phyloP scores from a whole-genome alignment of 2,797 vertebrate species.

The Echeneis naucrates region DNA sequence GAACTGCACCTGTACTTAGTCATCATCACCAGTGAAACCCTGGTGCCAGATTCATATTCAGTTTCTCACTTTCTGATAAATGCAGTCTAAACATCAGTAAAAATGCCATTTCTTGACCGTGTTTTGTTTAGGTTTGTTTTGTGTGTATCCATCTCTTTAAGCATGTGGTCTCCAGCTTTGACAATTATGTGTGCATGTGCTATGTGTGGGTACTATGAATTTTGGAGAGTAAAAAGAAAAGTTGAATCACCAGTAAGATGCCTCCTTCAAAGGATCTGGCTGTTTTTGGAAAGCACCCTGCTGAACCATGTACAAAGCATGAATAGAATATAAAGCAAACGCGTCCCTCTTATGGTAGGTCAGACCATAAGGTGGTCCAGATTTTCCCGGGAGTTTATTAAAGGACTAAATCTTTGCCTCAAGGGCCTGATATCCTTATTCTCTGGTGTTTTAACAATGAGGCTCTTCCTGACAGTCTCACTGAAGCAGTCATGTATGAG shows the following conservation, averaged over 20 bases:
- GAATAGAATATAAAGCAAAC: slow-evolving; percentile 62
- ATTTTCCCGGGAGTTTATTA: slow-evolving; percentile 53
- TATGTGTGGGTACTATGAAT: neutral
- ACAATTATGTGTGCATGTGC: too few relatives aligned
- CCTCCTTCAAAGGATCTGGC: slow-evolving; percentile 58
- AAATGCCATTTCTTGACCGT: slow-evolving; percentile 10
- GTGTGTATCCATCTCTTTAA: neutral
- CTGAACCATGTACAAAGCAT: slow-evolving; percentile 50
- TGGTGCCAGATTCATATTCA: slow-evolving; percentile 8
- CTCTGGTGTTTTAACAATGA: slow-evolving; percentile 76
- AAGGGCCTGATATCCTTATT: slow-evolving; percentile 68
- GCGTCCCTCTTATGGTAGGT: slow-evolving; percentile 69
- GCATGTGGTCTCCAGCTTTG: neutral
- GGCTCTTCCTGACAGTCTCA: slow-evolving; percentile 61
- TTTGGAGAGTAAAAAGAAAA: slow-evolving; percentile 26
- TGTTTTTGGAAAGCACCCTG: slow-evolving; percentile 52
- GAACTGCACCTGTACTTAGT: slow-evolving; percentile 38
- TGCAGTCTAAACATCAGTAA: slow-evolving; percentile 7
- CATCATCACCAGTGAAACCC: slow-evolving; percentile 19
- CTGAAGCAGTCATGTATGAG: slow-evolving; percentile 60
- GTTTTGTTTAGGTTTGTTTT: neutral
- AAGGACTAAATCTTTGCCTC: slow-evolving; percentile 64
- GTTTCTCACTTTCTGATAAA: slow-evolving; percentile 13
- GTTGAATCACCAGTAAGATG: slow-evolving; percentile 48
- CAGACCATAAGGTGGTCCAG: slow-evolving; percentile 50